phyloP scores from a whole-genome alignment of 2,113 vertebrate species.

The Eudorcas thomsonii region DNA sequence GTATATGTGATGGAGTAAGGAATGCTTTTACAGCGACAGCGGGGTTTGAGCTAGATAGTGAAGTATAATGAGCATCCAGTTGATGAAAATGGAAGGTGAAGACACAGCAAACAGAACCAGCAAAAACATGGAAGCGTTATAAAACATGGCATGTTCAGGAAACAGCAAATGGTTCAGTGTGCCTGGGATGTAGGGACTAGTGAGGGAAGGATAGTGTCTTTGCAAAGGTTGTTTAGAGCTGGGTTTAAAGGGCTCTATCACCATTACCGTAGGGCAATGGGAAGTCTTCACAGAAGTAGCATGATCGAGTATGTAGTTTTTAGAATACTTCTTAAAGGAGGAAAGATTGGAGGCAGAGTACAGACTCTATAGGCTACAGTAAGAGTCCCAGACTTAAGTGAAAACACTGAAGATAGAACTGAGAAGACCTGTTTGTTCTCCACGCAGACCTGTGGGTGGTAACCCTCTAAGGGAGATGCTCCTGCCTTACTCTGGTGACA shows the following conservation, averaged over 20 bases:
- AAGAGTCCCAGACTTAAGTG: background rate
- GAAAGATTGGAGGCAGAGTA: background rate
- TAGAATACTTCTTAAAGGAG: background rate
- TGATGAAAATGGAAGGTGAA: background rate
- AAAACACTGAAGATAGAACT: background rate
- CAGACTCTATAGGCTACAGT: background rate
- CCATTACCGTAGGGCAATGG: background rate
- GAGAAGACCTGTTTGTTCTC: background rate
- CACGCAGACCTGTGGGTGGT: background rate
- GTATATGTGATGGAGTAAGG: background rate
- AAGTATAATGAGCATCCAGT: background rate
- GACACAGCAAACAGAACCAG: background rate
- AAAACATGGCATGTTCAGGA: background rate
- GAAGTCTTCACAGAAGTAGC: background rate
- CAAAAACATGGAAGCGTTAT: background rate
- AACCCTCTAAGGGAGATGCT: background rate
- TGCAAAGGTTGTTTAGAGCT: background rate
- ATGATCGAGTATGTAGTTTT: background rate
- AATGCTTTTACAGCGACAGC: background rate
- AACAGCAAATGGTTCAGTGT: background rate
- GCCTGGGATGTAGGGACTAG: background rate
- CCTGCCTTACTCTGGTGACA: background rate
- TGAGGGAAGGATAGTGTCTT: background rate
- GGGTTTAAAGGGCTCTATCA: background rate
- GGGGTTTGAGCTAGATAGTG: background rate